Conservation (phyloP, 2,888 invertebrate genomes). For the Mesorhabditis spiculigera region DNA sequence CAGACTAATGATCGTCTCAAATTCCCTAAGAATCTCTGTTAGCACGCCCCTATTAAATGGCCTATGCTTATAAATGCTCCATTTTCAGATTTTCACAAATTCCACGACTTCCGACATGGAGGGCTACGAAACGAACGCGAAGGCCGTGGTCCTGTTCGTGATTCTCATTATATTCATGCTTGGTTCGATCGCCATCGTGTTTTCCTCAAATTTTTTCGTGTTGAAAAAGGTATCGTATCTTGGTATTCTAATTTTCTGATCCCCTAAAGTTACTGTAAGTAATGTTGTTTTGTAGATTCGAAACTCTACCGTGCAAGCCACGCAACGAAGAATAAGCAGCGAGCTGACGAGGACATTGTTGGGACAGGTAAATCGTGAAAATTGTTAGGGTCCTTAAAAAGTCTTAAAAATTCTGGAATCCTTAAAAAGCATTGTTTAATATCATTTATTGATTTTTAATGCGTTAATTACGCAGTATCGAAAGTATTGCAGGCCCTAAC, state of each 20-base stretch:
- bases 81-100: too few relatives aligned
- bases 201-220: not conserved
- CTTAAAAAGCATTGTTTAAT: too few relatives aligned
- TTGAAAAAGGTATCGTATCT: not conserved
- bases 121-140: not conserved
- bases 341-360: not conserved
- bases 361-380: conserved; percentile 4
- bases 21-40: too few relatives aligned
- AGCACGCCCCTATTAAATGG: too few relatives aligned
- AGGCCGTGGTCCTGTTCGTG: not conserved
- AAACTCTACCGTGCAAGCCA: not conserved
- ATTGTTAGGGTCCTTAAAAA: not conserved
- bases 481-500: not conserved
- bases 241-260: not conserved
- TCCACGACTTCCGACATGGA: too few relatives aligned
- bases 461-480: too few relatives aligned
- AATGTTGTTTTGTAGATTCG: not conserved
- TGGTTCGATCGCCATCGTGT: conserved; percentile 2
- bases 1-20: too few relatives aligned
- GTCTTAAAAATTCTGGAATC: not conserved
- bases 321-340: not conserved
- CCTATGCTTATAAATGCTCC: too few relatives aligned
- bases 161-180: not conserved
- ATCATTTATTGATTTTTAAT: too few relatives aligned
- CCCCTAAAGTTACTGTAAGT: not conserved